Evolutionary conservation across 37 sponge, comb jelly and placozoan genomes (phyloP), one percentile per base, ranked within the genome.

Genomic region (Dysidea cf. avara): DNA sequence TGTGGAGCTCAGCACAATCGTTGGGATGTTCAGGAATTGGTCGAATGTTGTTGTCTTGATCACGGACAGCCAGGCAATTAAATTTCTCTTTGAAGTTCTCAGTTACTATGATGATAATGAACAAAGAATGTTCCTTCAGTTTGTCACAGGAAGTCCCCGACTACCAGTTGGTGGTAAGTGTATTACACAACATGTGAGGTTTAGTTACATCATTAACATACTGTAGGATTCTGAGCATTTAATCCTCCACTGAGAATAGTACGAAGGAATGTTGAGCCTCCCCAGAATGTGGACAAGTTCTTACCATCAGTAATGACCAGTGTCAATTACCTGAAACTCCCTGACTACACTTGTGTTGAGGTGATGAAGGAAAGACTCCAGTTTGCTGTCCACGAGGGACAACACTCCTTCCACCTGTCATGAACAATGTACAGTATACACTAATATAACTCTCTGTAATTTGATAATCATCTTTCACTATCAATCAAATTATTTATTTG

Each of bases 241-340:
- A 86, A 80, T 62, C 97, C 94, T 72, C 88, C 91, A 1, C 81
- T 99, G 38, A 99, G 96, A 3, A 92, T 99, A 63, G 99, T 99
- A 13, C 80, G 90, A 29, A 99, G 95, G 59, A 65, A 87, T 13
- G 84, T 93, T 2, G 99, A 92, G 53, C 47, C 76, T 16, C 83
- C 82, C 17, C 80, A 77, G 36, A 78, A 73, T 34, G 88, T 96
- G 1, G 99, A 99, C 68, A 55, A 81, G 46, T 95, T 86, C 76
- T 79, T 99, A 18, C 99, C 99, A 39, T 95, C 96, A 18, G 99
- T 99, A 34, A 99, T 99, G 99, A 99, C 96, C 3, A 95, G 99
- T 77, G 92, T 99, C 30, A 99, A 95, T 82, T 99, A 99, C 69
- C 83, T 99, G 43, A 99, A 99, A 70, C 89, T 99, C 4, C 99